These are phyloP conservation scores for Carassius carassius DNA, from an alignment of 2,113 vertebrate genomes.

Conservation along the genomic window DNA sequence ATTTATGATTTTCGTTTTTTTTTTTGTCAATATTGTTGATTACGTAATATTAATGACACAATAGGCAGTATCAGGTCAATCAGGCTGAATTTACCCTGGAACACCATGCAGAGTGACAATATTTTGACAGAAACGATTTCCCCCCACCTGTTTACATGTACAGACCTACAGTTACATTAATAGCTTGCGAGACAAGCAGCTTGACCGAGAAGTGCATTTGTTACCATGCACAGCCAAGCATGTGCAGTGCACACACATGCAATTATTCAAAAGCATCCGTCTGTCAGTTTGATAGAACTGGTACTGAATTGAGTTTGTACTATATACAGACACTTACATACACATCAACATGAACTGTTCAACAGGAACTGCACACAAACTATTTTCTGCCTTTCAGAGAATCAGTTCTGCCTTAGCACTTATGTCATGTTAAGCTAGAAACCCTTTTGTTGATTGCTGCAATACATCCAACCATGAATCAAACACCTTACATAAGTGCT, in stretches of 20 bases:
- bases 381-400: not conserved
- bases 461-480: not conserved
- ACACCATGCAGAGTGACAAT: too few species aligned
- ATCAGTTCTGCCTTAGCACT: not conserved
- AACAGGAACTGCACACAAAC: not conserved
- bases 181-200: not conserved
- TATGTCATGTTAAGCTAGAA: not conserved
- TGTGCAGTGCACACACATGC: not conserved
- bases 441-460: not conserved
- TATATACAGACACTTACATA: not conserved
- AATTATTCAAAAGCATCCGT: not conserved
- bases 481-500: conserved; percentile 26
- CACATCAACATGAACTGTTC: not conserved
- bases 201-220: not conserved
- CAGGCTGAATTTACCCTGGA: not conserved
- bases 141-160: not conserved
- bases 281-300: not conserved
- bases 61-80: not conserved
- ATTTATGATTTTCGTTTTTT: not conserved
- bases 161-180: not conserved
- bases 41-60: not conserved
- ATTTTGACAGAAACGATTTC: not conserved
- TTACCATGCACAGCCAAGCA: conserved; percentile 9
- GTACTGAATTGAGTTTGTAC: not conserved
- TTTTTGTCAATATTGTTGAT: not conserved